Evolutionary conservation across 2,113 vertebrate species (phyloP).

Genomic region (Osmerus eperlanus): DNA sequence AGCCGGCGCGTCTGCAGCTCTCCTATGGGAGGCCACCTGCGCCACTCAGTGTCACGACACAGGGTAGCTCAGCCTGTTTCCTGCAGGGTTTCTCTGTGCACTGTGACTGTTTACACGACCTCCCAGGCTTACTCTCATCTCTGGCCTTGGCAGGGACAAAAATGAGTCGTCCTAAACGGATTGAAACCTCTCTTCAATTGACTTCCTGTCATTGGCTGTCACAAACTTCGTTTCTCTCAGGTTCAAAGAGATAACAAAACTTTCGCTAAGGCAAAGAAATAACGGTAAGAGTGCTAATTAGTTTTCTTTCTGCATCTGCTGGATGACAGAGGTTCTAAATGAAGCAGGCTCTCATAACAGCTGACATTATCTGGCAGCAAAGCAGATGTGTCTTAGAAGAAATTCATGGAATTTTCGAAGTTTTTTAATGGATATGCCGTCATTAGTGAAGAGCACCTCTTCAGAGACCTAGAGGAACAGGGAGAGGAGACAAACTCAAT

Average conservation of each 20-base stretch:
- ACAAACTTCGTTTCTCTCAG: background rate
- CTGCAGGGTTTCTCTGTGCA: background rate
- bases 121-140: background rate
- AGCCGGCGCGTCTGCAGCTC: slow-evolving; percentile 25
- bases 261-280: background rate
- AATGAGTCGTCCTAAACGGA: no score
- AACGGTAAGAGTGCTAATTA: background rate
- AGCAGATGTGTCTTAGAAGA: slow-evolving; percentile 55
- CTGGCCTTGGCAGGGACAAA: background rate
- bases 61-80: slow-evolving; percentile 19
- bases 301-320: slow-evolving; percentile 30
- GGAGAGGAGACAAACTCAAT: slow-evolving; percentile 61
- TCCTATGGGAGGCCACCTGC: slow-evolving; percentile 38
- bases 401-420: slow-evolving; percentile 56
- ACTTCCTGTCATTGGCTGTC: no score
- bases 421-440: slow-evolving; percentile 59
- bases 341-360: slow-evolving; percentile 55
- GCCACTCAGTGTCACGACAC: slow-evolving; percentile 26
- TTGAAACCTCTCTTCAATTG: no score
- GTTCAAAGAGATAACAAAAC: background rate
- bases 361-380: slow-evolving; percentile 55
- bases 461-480: slow-evolving; percentile 46
- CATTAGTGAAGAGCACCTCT: slow-evolving; percentile 51
- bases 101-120: background rate
- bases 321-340: slow-evolving; percentile 31